These are phyloP conservation scores for Drosophila lutescens DNA, from an alignment of 2,888 invertebrate genomes.

Conservation along the genomic window DNA sequence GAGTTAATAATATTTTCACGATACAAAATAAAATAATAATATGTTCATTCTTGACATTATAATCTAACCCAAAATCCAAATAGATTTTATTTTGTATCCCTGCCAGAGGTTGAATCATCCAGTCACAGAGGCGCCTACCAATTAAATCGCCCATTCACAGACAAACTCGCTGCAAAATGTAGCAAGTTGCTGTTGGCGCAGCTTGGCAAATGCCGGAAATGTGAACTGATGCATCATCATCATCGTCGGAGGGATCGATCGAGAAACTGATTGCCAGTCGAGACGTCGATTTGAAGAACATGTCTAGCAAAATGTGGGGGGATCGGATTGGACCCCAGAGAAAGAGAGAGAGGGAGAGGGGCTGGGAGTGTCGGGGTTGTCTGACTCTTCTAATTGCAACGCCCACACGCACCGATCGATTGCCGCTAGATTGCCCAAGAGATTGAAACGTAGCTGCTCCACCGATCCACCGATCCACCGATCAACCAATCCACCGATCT, in stretches of 20 bases:
- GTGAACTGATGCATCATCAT: conserved; percentile 44
- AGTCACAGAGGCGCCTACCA: conserved; percentile 42
- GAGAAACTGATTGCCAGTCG: conserved; percentile 68
- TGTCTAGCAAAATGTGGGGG: conserved; percentile 30
- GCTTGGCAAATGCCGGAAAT: conserved; percentile 61
- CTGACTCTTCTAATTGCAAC: conserved; percentile 73
- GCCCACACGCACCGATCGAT: conserved; percentile 67
- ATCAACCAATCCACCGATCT: conserved; percentile 32
- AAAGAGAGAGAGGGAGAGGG: neutral
- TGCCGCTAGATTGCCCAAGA: conserved; percentile 65
- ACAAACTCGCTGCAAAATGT: conserved; percentile 49
- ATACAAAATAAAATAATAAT: neutral
- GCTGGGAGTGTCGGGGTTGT: conserved; percentile 25
- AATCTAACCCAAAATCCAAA: neutral
- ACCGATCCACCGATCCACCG: conserved; percentile 29
- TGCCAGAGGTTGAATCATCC: conserved; percentile 3
- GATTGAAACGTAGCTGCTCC: conserved; percentile 50
- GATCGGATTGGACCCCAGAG: neutral
- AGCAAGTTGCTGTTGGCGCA: conserved; percentile 11
- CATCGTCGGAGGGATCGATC: conserved; percentile 32
- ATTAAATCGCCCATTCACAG: conserved; percentile 51
- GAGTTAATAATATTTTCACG: no score
- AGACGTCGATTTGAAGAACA: conserved; percentile 62
- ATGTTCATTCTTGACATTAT: neutral
- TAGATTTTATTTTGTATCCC: neutral